A percentile compares a stretch with the other conserved stretches of the same genome.
These are phyloP conservation scores for Pristiophorus japonicus DNA, from an alignment of 2,113 vertebrate species.

Conservation along the genomic window DNA sequence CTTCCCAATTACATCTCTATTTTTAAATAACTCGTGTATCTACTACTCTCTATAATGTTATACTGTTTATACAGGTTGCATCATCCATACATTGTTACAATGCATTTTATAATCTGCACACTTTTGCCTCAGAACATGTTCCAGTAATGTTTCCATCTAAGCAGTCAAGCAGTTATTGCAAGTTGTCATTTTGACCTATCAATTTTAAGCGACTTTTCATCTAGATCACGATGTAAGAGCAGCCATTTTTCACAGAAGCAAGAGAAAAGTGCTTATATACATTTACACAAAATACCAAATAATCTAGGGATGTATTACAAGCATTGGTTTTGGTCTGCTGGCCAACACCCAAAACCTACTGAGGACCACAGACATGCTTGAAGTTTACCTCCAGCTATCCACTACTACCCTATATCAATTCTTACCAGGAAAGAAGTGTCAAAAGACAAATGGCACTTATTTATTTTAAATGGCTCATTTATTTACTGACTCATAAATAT, in stretches of 20 bases:
- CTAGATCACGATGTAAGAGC: not conserved
- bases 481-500: conserved; percentile 22
- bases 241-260: not conserved
- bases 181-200: not conserved
- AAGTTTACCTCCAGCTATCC: conserved; percentile 4
- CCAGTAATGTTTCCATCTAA: not conserved
- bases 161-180: not conserved
- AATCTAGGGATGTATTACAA: not conserved
- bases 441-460: not conserved
- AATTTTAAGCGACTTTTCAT: not conserved
- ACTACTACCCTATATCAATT: not conserved
- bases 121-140: not conserved
- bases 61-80: not conserved
- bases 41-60: not conserved
- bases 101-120: not conserved
- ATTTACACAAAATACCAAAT: not conserved
- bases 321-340: not conserved
- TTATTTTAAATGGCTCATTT: conserved; percentile 14
- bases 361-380: not conserved
- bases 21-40: not conserved
- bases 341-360: not conserved
- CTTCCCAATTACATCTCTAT: not conserved
- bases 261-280: not conserved
- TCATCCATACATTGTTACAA: not conserved
- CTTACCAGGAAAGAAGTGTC: conserved; percentile 14